Evolutionary conservation across 2,888 invertebrate genomes (phyloP), one percentile per base, ranked within the genome.

Genomic region (Diplolepis rosae): DNA sequence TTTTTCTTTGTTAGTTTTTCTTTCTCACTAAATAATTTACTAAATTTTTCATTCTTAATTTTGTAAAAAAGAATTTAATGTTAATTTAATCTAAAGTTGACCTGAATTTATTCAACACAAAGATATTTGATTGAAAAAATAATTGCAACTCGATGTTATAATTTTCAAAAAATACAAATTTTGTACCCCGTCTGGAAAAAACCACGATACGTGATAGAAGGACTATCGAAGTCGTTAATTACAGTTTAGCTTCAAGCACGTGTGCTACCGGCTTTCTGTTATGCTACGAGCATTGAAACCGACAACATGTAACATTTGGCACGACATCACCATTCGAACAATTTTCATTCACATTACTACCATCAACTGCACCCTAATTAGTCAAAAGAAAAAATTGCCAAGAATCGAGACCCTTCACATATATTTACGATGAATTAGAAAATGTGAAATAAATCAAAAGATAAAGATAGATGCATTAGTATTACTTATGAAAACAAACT

Each of bases 221-320:
- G 0, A 30, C 35, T 74, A 74, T 76, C 78, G 61, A 30, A 42
- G 61, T 66, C 73, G 68, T 78, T 77, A 68, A 73, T 79, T 73
- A 69, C 68, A 69, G 39, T 27, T 56, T 54, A 65, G 68, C 75
- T 54, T 42, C 65, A 70, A 69, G 66, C 72, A 74, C 56, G 71
- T 66, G 72, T 69, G 72, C 72, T 75, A 69, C n/a, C 24, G 70
- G 66, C 75, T 52, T 45, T n/a, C 48, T 39, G 30, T 45, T 27
- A 65, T 56, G 18, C 35, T 61, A 48, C 68, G n/a, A 35, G 7
- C 35, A 70, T 35, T 50, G 67, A n/a, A 54, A 51, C n/a, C 51
- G 32, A 48, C 35, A 68, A 73, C 39, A 65, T 61, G 35, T 52
- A 48, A 6, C 65, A 68, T 73, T 65, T 68, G 74, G 69, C 76